Evolutionary conservation across 2,113 vertebrate species (phyloP).

Genomic region (Lethenteron camtschaticum): DNA sequence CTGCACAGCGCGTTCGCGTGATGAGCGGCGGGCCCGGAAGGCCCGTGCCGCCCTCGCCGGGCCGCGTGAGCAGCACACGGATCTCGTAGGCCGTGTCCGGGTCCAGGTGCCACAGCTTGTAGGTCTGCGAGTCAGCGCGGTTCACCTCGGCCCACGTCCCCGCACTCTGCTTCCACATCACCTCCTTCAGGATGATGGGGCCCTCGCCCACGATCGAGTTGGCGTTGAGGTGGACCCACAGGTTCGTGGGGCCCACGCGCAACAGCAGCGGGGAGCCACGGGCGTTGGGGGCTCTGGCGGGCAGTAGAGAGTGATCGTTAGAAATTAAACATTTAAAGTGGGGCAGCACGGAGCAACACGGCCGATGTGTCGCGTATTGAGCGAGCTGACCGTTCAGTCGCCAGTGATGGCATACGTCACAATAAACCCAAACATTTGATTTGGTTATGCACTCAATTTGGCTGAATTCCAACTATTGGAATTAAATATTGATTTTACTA

Average conservation of each 20-base stretch:
- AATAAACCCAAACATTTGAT: neutral
- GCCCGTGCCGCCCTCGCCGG: conserved; percentile 73
- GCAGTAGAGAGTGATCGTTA: neutral
- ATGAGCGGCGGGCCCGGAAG: conserved; percentile 68
- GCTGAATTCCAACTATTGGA: neutral
- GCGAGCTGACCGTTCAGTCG: too few species aligned
- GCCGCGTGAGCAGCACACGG: conserved; percentile 65
- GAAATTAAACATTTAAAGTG: neutral
- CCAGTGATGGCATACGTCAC: neutral
- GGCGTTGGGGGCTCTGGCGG: conserved; percentile 67
- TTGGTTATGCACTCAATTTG: neutral
- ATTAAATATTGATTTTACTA: neutral
- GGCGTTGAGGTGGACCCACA: conserved; percentile 95
- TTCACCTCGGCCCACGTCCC: conserved; percentile 85
- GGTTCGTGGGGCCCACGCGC: conserved; percentile 72
- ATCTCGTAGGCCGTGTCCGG: conserved; percentile 94
- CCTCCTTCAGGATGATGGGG: conserved; percentile 83
- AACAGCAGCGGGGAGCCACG: conserved; percentile 79
- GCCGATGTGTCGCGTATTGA: too few species aligned
- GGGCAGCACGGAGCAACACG: neutral
- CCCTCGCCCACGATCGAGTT: conserved; percentile 95
- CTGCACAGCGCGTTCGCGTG: conserved; percentile 86
- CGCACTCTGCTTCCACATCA: conserved; percentile 72
- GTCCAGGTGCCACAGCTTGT: conserved; percentile 90
- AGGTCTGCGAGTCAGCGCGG: conserved; percentile 74